Base-by-base conservation (phyloP, 2,113 vertebrate species). In the Siphamia tubifer region DNA sequence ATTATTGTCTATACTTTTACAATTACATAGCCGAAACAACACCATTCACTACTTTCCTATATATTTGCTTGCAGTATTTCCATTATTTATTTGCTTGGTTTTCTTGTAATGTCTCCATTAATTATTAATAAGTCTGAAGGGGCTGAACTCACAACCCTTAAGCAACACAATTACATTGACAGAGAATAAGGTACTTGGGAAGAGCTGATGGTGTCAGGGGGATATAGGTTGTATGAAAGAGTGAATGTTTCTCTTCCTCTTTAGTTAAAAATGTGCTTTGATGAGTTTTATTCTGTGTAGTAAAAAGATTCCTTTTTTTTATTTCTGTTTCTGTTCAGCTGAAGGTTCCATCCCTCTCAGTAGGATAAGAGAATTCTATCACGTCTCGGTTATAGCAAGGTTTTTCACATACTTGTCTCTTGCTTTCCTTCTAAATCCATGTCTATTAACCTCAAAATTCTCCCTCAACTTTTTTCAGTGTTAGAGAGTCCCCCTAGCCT, bases 41-140 rank as follows among this genome's bases (percentile, higher is more conserved):
- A n/a, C 6, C 25, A 3, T 40, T 12, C 32, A 30, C 28, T 6
- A 17, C 6, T 32, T 54, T 43, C 19, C 28, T 36, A 4, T 35
- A 53, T n/a, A 27, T 69, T 32, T 57, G 27, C 53, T 54, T 45
- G n/a, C 4, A 8, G 6, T 43, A 11, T 74, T 68, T 86, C 15
- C 74, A 86, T 86, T 64, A 85, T 85, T 80, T 61, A 86, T 81
- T 69, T 54, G 45, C 21, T 34, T 31, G n/a, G 21, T 68, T 71
- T 61, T 62, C 43, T 57, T 77, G 11, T 56, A 38, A 28, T 69
- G 51, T 65, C 47, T 43, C 7, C 13, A 32, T 81, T 52, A 82
- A 87, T 82, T 83, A 83, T 83, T 78, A 51, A 85, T 57, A 21
- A 1, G 3, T 63, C 69, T 64, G 36, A 2, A 5, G 27, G 53